A percentile compares a stretch with the other conserved stretches of the same genome.
phyloP scores from a whole-genome alignment of 2,888 invertebrate species.

The Lydus trimaculatus region DNA sequence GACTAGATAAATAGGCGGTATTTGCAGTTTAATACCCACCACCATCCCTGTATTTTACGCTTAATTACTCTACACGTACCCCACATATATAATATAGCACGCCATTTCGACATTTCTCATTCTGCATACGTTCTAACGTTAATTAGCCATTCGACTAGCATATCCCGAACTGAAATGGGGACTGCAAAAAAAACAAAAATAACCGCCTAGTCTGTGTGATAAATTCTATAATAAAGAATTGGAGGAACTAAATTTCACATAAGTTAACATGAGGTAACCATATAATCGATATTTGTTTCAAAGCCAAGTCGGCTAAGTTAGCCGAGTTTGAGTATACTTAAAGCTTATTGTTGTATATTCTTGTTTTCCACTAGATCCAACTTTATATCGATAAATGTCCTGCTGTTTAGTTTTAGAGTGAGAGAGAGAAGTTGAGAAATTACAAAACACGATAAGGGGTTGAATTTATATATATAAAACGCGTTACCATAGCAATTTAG shows the following conservation, averaged over 20 bases:
- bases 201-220: background rate
- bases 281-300: too few relatives aligned
- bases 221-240: too few relatives aligned
- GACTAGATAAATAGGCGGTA: conserved; percentile 12
- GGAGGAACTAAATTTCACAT: too few relatives aligned
- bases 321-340: too few relatives aligned
- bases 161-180: background rate
- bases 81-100: conserved; percentile 9
- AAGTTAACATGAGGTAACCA: too few relatives aligned
- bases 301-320: too few relatives aligned
- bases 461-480: background rate
- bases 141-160: background rate
- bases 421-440: background rate
- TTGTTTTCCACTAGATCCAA: background rate
- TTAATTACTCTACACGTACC: conserved; percentile 13
- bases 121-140: conserved; percentile 2
- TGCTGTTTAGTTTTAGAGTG: background rate
- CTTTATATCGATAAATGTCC: background rate
- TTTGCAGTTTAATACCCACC: conserved; percentile 9
- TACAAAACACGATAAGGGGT: background rate
- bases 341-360: too few relatives aligned
- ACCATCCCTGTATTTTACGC: conserved; percentile 5
- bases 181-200: background rate
- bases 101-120: conserved; percentile 11
- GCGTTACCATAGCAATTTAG: background rate